Evolutionary conservation across 2,113 vertebrate species (phyloP), one percentile per base, ranked within the genome.

Genomic region (Ginglymostoma cirratum): DNA sequence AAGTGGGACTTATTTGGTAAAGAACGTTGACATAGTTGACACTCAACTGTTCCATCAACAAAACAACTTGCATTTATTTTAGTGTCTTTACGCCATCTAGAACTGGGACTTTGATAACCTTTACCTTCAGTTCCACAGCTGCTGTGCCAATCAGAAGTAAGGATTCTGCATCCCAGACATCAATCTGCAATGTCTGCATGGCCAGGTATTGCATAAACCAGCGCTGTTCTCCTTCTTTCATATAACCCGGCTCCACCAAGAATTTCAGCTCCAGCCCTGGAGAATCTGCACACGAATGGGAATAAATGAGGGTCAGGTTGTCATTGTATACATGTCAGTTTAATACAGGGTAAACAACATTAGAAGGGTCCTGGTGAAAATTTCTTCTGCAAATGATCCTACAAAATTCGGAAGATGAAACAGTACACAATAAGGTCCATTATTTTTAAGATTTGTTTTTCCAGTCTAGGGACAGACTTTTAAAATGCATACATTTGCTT

Each of bases 91-190:
- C 45, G 5, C n/a, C 76, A 19, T 93, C 27, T 27, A 61, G 48
- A 19, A 17, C n/a, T 7, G 0, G 1, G 66, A 61, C 89, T 95
- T 69, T 69, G 23, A 70, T 94, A 69, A 38, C n/a, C 38, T n/a
- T 21, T 97, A 99, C 99, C 99, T 99, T 98, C 96, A 99, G 97
- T 66, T 97, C 98, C 0, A 99, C 96, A 0, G 98, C 98, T 0
- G 98, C 97, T 0, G 99, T 99, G 2, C 99, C 99, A 0, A 99
- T 96, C 0, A 99, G 98, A 14, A 99, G 98, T 97, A 99, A 92
- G 0, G 99, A 99, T 95, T 99, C 97, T 12, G 98, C 98, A 0
- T 99, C 99, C 99, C 99, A 99, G 95, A 99, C 70, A 0, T 99
- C 99, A 0, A 99, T 97, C 96, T 99, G 99, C 96, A 99, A 97